phyloP scores from a whole-genome alignment of 2,888 invertebrate species.

The Platycheirus rosarum region DNA sequence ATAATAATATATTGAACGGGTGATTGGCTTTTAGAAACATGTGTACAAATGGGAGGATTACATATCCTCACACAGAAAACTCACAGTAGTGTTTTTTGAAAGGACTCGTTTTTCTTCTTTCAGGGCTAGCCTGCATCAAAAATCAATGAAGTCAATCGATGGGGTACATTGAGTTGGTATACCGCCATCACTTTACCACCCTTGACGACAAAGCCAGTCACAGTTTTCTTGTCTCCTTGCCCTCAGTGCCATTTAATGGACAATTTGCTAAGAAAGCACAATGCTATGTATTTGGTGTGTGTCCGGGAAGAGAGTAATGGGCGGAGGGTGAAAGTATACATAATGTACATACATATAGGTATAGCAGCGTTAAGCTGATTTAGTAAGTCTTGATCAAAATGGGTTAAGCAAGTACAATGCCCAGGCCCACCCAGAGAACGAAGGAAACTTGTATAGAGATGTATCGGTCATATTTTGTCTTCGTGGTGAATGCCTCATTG shows the following conservation, averaged over 20 bases:
- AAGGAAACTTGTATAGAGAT: neutral
- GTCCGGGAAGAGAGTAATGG: constrained; percentile 34
- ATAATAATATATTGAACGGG: constrained; percentile 65
- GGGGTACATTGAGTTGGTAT: constrained; percentile 28
- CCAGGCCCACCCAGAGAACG: neutral
- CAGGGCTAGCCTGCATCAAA: constrained; percentile 56
- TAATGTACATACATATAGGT: constrained; percentile 13
- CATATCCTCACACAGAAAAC: constrained; percentile 51
- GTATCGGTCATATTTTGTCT: constrained; percentile 12
- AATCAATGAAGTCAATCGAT: constrained; percentile 66
- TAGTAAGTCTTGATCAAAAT: constrained; percentile 50
- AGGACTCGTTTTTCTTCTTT: constrained; percentile 28
- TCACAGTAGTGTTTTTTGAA: constrained; percentile 9
- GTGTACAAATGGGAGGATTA: constrained; percentile 68
- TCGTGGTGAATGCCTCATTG: constrained; percentile 48
- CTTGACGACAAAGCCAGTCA: constrained; percentile 21
- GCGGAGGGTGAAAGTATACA: constrained; percentile 7
- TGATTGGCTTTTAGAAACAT: constrained; percentile 69
- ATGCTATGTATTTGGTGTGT: constrained; percentile 6
- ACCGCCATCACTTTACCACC: constrained; percentile 24
- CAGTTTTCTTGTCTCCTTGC: constrained; percentile 34
- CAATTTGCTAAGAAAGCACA: constrained; percentile 65
- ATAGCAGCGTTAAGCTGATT: constrained; percentile 42
- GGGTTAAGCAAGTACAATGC: constrained; percentile 55
- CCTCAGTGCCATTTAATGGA: constrained; percentile 70